phyloP scores from a whole-genome alignment of 2,797 vertebrate species.

The Loriculus beryllinus region DNA sequence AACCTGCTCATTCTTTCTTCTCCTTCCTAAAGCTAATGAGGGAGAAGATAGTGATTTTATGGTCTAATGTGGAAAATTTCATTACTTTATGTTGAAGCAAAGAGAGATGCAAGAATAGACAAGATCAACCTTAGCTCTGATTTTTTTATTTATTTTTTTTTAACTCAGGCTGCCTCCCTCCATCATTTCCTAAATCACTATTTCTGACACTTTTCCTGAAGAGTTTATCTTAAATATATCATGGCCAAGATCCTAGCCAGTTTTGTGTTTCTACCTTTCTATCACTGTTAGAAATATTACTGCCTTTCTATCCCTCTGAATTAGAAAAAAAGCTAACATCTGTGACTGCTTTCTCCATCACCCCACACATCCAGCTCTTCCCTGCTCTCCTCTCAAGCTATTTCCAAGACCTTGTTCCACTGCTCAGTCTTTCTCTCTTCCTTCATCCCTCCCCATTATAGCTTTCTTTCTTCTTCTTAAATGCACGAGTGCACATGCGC shows the following conservation, averaged over 20 bases:
- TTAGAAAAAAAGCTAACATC: neutral
- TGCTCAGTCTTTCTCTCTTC: neutral
- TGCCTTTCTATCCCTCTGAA: neutral
- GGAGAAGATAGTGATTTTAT: neutral
- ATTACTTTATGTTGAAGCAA: neutral
- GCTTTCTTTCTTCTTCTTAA: neutral
- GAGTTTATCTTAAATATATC: neutral
- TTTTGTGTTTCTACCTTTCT: neutral
- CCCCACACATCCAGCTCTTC: neutral
- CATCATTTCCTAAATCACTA: neutral
- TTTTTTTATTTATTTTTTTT: neutral
- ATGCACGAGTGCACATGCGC: neutral
- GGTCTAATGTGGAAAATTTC: neutral
- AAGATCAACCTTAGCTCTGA: neutral
- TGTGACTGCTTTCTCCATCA: conserved; percentile 16
- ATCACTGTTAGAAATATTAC: conserved; percentile 1
- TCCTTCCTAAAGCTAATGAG: neutral
- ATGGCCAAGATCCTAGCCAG: neutral
- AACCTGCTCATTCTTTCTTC: neutral
- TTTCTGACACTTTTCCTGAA: neutral
- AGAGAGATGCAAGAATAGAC: neutral
- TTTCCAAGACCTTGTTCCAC: conserved; percentile 12
- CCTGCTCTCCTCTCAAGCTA: neutral
- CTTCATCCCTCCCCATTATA: neutral
- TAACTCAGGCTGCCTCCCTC: neutral